Conservation (phyloP, 2,888 invertebrate species). For the Zaprionus bogoriensis region DNA sequence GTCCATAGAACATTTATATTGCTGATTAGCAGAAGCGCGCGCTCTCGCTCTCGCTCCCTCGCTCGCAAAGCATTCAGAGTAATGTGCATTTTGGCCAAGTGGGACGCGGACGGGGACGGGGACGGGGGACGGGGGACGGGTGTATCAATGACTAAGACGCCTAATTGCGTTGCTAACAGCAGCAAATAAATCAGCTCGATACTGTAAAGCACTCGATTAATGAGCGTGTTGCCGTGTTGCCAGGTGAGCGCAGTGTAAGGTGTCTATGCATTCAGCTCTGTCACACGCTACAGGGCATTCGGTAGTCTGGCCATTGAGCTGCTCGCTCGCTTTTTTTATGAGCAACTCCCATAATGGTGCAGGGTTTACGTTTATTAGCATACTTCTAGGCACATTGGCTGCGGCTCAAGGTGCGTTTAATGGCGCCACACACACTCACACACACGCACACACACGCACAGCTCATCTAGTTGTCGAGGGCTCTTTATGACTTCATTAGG, state of each 20-base stretch:
- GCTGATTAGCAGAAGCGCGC: constrained; percentile 55
- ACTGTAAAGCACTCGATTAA: constrained; percentile 24
- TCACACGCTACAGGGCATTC: constrained; percentile 32
- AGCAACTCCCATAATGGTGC: constrained; percentile 54
- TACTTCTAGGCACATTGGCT: constrained; percentile 62
- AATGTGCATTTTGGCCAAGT: constrained; percentile 22
- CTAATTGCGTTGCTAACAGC: constrained; percentile 20
- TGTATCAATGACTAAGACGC: constrained; percentile 13
- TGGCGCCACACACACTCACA: constrained; percentile 28
- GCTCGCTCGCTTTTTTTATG: constrained; percentile 44
- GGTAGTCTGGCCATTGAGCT: constrained; percentile 13
- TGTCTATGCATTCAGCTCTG: too few relatives aligned
- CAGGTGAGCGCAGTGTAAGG: too few relatives aligned
- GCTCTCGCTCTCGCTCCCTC: too few relatives aligned
- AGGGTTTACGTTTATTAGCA: constrained; percentile 73
- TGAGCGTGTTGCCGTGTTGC: not conserved
- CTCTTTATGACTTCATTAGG: constrained; percentile 73
- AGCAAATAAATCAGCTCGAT: constrained; percentile 10
- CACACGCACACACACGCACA: constrained; percentile 14
- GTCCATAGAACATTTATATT: constrained; percentile 39
- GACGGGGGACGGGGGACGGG: not conserved
- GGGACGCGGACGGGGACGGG: too few relatives aligned
- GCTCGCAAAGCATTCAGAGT: constrained; percentile 27
- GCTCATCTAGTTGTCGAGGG: constrained; percentile 63
- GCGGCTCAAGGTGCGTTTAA: constrained; percentile 45